Evolutionary conservation across 2,888 invertebrate species (phyloP), one percentile per base, ranked within the genome.

Genomic region (Flexamia atlantica): DNA sequence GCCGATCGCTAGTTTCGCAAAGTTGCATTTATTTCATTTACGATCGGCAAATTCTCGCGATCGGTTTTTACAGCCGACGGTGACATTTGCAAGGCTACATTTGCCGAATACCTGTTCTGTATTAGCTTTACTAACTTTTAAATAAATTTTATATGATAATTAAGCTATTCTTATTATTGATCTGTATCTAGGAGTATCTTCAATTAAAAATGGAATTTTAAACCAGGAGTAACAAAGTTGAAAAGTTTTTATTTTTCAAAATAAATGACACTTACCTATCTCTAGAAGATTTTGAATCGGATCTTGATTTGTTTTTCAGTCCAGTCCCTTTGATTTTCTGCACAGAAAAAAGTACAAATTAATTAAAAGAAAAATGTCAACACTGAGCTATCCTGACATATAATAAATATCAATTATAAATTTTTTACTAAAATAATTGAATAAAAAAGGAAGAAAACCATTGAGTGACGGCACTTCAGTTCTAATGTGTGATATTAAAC

Each of bases 281-380:
- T 57, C 30, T 57, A 57, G 79, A 79, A 12, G 79, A 79, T 57
- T 79, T 79, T 14, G 79, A 79, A 36, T 57, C 28, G 2, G 57
- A 79, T 79, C 79, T 79, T n/a, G 28, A 50, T 36, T 79, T 79
- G 17, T 50, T 30, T 79, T 79, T 79, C 28, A 50, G 30, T 30
- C 32, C 36, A 36, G 57, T 32, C 30, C 30, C 36, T 57, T 57
- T 57, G 32, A 25, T 28, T 79, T 79, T 79, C 79, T 79, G 79
- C 36, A 79, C 57, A 79, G 57, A 50, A 50, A 76, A 81, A 70
- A 42, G 23, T n/a, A n/a, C 53, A 10, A 53, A 23, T 53, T 53
- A 20, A 23, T 53, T 53, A 53, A 53, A 53, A 10, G 3, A 17
- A 46, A 46, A 2, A 14, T 46, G 14, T 14, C 12, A 46, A 14